Conservation (phyloP, 2,888 invertebrate genomes). For the Tinea pellionella region DNA sequence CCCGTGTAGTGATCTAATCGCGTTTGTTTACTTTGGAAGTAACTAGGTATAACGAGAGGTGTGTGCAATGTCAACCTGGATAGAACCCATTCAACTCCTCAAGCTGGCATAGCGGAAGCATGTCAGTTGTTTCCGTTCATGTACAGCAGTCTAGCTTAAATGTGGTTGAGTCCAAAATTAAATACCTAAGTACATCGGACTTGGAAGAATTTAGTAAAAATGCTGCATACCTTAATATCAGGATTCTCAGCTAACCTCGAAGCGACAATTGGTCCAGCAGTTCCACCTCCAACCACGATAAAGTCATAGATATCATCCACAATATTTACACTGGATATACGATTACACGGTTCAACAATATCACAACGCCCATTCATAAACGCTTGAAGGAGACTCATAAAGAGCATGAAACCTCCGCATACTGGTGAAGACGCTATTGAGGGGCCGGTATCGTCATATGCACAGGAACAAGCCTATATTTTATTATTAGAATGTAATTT, state of each 20-base stretch:
- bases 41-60: no score
- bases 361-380: slow-evolving; percentile 64
- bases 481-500: background rate
- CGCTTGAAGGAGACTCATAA: slow-evolving; percentile 71
- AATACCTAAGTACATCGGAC: no score
- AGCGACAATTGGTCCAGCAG: slow-evolving; percentile 73
- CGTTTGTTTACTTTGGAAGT: no score
- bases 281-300: slow-evolving; percentile 73
- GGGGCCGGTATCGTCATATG: slow-evolving; percentile 53
- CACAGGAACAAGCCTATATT: slow-evolving; percentile 47
- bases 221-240: slow-evolving; percentile 47
- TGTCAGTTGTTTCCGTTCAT: no score
- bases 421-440: slow-evolving; percentile 63
- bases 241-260: slow-evolving; percentile 68
- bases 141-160: no score
- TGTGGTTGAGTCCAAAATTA: no score
- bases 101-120: no score
- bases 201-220: no score
- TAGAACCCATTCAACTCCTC: no score
- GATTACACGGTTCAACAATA: slow-evolving; percentile 64
- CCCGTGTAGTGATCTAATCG: no score
- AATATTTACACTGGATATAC: slow-evolving; percentile 46
- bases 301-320: slow-evolving; percentile 67
- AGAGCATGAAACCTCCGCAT: slow-evolving; percentile 63
- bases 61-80: no score